Percentiles rank a stretch among this genome's conserved stretches.
Evolutionary conservation across 2,113 vertebrate species (phyloP).

Genomic region (Ranitomeya imitator): DNA sequence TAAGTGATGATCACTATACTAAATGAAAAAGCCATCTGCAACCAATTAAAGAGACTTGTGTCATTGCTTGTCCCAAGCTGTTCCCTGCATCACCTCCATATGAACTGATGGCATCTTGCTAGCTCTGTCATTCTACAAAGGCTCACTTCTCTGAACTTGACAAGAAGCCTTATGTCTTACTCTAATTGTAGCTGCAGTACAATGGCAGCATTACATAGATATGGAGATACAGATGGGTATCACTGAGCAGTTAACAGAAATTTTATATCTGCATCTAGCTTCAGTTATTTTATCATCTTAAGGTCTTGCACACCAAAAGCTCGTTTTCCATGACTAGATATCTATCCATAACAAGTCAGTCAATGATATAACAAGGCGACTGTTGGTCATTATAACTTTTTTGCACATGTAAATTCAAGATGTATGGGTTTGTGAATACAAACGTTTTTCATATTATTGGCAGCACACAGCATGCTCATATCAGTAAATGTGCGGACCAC

Average conservation of each 20-base stretch:
- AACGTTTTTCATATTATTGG: no score
- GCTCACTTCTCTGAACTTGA: constrained; percentile 4
- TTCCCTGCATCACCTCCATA: constrained; percentile 21
- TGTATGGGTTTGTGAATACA: no score
- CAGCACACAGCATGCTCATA: no score
- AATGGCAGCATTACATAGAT: background rate
- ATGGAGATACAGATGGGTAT: background rate
- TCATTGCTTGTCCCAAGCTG: constrained; percentile 8
- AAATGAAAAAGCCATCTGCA: constrained; percentile 12
- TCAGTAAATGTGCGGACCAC: no score
- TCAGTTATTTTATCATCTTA: background rate
- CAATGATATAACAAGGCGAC: no score
- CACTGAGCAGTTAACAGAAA: background rate
- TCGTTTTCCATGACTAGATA: no score
- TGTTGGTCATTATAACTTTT: no score
- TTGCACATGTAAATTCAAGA: no score
- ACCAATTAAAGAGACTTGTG: constrained; percentile 14
- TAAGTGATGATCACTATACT: background rate
- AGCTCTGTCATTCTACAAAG: constrained; percentile 16
- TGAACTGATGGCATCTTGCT: background rate
- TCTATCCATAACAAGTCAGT: no score
- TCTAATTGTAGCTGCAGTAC: constrained; percentile 4
- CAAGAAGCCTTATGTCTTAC: constrained; percentile 31
- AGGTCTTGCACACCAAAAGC: background rate
- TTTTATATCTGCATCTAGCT: background rate